A percentile compares a stretch with the other conserved stretches of the same genome.
Conservation (phyloP, 2,888 invertebrate genomes). For the Acanthoscelides obtectus region DNA sequence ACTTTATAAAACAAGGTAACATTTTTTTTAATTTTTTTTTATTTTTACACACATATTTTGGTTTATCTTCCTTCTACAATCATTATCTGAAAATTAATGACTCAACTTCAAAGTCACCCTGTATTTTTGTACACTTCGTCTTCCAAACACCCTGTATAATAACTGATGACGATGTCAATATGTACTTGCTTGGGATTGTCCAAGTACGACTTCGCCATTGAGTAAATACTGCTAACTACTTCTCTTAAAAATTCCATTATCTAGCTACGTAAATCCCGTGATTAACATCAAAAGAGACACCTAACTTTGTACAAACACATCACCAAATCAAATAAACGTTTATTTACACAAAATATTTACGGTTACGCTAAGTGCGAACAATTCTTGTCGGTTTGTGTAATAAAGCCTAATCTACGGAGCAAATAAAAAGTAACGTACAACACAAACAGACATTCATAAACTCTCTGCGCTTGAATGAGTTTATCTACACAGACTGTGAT, state of each 20-base stretch:
- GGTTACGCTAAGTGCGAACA: neutral
- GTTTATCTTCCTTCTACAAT: too few relatives aligned
- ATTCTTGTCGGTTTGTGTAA: constrained; percentile 2
- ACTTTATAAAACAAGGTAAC: too few relatives aligned
- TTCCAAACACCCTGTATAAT: too few relatives aligned
- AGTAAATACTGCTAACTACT: neutral
- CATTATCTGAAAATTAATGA: too few relatives aligned
- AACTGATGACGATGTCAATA: too few relatives aligned
- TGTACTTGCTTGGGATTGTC: neutral
- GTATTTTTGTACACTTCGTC: too few relatives aligned
- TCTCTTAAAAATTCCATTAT: neutral
- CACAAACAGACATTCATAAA: neutral
- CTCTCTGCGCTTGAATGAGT: neutral
- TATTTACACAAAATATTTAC: neutral
- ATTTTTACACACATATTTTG: too few relatives aligned
- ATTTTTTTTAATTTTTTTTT: too few relatives aligned
- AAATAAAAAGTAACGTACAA: neutral
- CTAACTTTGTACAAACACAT: neutral
- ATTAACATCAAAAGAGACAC: neutral
- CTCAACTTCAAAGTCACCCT: too few relatives aligned
- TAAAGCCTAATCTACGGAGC: neutral
- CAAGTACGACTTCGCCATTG: neutral
- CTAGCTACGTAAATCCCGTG: neutral
- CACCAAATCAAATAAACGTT: neutral
- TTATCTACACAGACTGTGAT: neutral